Evolutionary conservation across 2,888 invertebrate genomes (phyloP), one percentile per base, ranked within the genome.

Genomic region (Caenorhabditis imperialis): DNA sequence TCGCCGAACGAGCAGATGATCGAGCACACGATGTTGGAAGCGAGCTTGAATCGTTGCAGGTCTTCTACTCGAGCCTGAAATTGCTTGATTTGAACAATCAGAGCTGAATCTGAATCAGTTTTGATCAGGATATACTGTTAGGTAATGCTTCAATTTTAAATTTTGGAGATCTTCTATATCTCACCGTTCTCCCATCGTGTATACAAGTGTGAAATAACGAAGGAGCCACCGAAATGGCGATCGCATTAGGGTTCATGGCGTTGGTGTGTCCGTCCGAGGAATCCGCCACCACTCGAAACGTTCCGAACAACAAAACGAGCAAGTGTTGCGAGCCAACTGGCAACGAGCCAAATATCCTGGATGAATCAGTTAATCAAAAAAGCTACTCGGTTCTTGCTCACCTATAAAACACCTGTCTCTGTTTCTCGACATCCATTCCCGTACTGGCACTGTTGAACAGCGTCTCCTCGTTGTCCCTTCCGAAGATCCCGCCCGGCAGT

Each of bases 191-290:
- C 77, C 95, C 95, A 89, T 95, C 94, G 86, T 94, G 94, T 86
- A 96, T 95, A 91, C 96, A 96, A 82, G 94, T 94, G 90, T 95
- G 95, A 91, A 96, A 96, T 90, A 96, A 94, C 84, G 95, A 95
- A 22, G 96, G 96, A 58, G 96, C 96, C 51, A 96, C 96, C 40
- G 94, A 94, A 86, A 96, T 95, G 78, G 95, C 95, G 82, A 96
- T 91, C 42, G 96, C 95, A 90, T 96, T 95, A 84, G 95, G 94
- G 83, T 94, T 94, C 96, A 96, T 96, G 84, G 94, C 94, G 60
- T 95, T 95, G 86, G 93, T 92, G 85, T 94, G 94, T 89, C 93
- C 92, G 82, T 94, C 94, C 85, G 94, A 94, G 89, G 94, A 94
- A 82, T 94, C 94, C 22, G 95, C 94, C 89, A 96, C 95, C 82